Percentiles rank a stretch among this genome's conserved stretches.
Conservation (phyloP, 2,113 vertebrate genomes). For the Bubalus kerabau region DNA sequence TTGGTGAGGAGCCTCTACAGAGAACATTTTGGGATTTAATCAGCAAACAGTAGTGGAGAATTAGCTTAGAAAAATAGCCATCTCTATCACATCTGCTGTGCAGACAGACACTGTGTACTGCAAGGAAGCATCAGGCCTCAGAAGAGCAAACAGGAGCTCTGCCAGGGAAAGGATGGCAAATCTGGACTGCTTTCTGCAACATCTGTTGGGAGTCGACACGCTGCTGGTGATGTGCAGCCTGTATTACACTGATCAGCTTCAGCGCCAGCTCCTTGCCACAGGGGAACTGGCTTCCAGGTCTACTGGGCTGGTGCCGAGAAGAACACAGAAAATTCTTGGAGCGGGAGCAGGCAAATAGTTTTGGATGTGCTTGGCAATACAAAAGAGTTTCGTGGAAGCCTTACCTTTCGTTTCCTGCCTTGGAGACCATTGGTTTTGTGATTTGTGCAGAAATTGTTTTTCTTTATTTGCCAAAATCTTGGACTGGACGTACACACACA, state of each 20-base stretch:
- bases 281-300: not conserved
- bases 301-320: not conserved
- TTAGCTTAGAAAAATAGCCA: conserved; percentile 23
- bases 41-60: not conserved
- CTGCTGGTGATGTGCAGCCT: not conserved
- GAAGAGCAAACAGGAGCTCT: conserved; percentile 4
- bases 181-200: conserved; percentile 28
- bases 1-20: not conserved
- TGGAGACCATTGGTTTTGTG: not conserved
- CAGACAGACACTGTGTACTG: not conserved
- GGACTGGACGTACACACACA: not conserved
- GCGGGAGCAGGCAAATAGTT: not conserved
- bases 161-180: not conserved
- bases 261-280: not conserved
- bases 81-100: conserved; percentile 9
- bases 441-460: not conserved
- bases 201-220: conserved; percentile 23
- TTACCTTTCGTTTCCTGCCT: not conserved
- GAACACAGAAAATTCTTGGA: not conserved
- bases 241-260: not conserved
- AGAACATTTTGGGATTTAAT: conserved; percentile 4
- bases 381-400: not conserved
- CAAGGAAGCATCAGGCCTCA: conserved; percentile 13
- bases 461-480: conserved; percentile 13
- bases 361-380: not conserved